Percentiles rank a stretch among this genome's conserved stretches.
phyloP scores from a whole-genome alignment of 2,888 invertebrate species.

The Diloba caeruleocephala region DNA sequence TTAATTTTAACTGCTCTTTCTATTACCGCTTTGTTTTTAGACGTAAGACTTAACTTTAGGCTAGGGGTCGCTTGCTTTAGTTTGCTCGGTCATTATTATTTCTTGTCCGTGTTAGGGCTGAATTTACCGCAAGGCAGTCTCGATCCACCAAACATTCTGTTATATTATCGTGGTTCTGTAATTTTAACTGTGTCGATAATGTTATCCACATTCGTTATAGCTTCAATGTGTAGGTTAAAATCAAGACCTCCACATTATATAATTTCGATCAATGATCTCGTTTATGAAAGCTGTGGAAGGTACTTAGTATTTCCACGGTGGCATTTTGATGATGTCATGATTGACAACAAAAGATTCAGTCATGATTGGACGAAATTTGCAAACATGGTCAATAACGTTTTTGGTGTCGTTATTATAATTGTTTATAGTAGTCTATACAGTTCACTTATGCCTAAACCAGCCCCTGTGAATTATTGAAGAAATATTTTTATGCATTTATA shows the following conservation, averaged over 20 bases:
- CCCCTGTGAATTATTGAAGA: slow-evolving; percentile 37
- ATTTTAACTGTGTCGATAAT: slow-evolving; percentile 54
- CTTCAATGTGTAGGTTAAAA: slow-evolving; percentile 43
- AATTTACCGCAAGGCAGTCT: slow-evolving; percentile 57
- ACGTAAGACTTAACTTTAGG: slow-evolving; percentile 53
- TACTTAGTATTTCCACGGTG: slow-evolving; percentile 58
- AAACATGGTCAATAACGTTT: slow-evolving; percentile 57
- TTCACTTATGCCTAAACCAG: slow-evolving; percentile 56
- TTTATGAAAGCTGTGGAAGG: slow-evolving; percentile 46
- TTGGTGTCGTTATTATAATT: slow-evolving; percentile 39
- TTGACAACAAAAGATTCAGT: slow-evolving; percentile 20
- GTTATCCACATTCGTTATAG: slow-evolving; percentile 55
- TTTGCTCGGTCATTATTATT: slow-evolving; percentile 60
- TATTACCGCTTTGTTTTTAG: slow-evolving; percentile 56
- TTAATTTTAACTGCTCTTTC: slow-evolving; percentile 57
- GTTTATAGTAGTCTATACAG: slow-evolving; percentile 57
- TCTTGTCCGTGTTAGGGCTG: slow-evolving; percentile 49
- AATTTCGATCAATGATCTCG: slow-evolving; percentile 47
- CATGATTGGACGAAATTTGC: slow-evolving; percentile 61
- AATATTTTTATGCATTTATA: too few species aligned
- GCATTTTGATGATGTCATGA: slow-evolving; percentile 27
- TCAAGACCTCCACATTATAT: slow-evolving; percentile 51
- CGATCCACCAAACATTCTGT: slow-evolving; percentile 61
- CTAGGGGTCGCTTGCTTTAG: slow-evolving; percentile 59
- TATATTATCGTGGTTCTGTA: slow-evolving; percentile 63